Conservation (phyloP, 2,113 vertebrate genomes). For the Nibea coibor region DNA sequence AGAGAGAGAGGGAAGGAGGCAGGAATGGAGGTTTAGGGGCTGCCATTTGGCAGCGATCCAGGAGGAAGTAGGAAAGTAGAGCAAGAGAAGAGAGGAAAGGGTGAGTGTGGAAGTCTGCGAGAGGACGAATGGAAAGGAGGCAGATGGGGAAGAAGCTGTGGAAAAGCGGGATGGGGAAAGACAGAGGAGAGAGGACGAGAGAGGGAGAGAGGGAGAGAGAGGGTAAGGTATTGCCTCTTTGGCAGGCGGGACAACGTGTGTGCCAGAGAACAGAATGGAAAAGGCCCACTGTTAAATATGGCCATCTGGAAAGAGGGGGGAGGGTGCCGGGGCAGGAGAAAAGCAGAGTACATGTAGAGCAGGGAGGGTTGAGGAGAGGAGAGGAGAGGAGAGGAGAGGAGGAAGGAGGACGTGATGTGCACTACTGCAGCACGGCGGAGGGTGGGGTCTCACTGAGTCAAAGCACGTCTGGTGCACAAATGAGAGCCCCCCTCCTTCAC, state of each 20-base stretch:
- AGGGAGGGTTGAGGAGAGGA: slow-evolving; percentile 43
- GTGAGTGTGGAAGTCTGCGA: slow-evolving; percentile 36
- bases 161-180: slow-evolving; percentile 26
- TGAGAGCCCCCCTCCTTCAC: slow-evolving; percentile 29
- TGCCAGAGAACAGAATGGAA: slow-evolving; percentile 61
- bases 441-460: slow-evolving; percentile 71
- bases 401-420: slow-evolving; percentile 61
- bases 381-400: slow-evolving; percentile 42
- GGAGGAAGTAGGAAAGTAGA: slow-evolving; percentile 57
- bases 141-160: slow-evolving; percentile 29
- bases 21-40: slow-evolving; percentile 32
- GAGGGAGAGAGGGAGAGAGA: slow-evolving; percentile 11
- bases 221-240: slow-evolving; percentile 45
- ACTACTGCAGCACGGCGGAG: slow-evolving; percentile 74
- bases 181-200: slow-evolving; percentile 13
- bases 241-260: slow-evolving; percentile 16
- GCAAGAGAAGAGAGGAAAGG: slow-evolving; percentile 49
- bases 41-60: slow-evolving; percentile 51
- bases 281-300: slow-evolving; percentile 53
- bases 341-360: slow-evolving; percentile 11
- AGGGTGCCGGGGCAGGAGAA: slow-evolving; percentile 8
- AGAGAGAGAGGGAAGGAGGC: not conserved
- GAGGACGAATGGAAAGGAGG: slow-evolving; percentile 25
- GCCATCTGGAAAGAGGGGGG: slow-evolving; percentile 65
- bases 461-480: slow-evolving; percentile 68